Evolutionary conservation across 2,113 vertebrate genomes (phyloP), one percentile per base, ranked within the genome.

Genomic region (Micromys minutus): DNA sequence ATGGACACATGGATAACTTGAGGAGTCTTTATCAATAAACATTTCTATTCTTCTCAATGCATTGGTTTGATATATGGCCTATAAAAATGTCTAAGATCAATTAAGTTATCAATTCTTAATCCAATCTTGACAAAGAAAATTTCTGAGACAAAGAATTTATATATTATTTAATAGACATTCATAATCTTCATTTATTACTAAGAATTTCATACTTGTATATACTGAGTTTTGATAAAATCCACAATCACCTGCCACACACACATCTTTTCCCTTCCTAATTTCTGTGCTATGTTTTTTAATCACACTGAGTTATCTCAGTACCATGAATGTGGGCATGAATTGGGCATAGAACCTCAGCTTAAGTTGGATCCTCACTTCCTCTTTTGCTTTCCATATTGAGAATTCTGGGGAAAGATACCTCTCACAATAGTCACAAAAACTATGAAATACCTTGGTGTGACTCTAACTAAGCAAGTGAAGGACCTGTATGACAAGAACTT

Each of bases 41-140:
- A 4, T 83, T 83, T 95, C 72, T 81, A 26, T 36, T 39, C 42
- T 85, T 65, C 8, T 36, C 71, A 85, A 3, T 71, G 39, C 19
- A n/a, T 89, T 91, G 1, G 0, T 83, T 94, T 75, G 76, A 39
- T 63, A 87, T 57, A 80, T 94, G 50, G 16, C 24, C 52, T 79
- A 39, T 7, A 67, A 24, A 92, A 42, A 80, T 4, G 72, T 93
- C 65, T 86, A 81, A 89, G 17, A 11, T 74, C 34, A 22, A 4
- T 22, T 91, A 39, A 61, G 50, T 47, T 89, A 79, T 84, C 94
- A 93, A 57, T 92, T 95, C 89, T 39, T 74, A 10, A 79, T 42
- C 59, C n/a, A 94, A 95, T 80, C 69, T 80, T 16, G n/a, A n/a
- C 17, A n/a, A n/a, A 84, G 83, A 95, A 94, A 95, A 94, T 42